These are phyloP conservation scores for Drosophila trichaetosa DNA, from an alignment of 2,888 invertebrate species.

Conservation along the genomic window DNA sequence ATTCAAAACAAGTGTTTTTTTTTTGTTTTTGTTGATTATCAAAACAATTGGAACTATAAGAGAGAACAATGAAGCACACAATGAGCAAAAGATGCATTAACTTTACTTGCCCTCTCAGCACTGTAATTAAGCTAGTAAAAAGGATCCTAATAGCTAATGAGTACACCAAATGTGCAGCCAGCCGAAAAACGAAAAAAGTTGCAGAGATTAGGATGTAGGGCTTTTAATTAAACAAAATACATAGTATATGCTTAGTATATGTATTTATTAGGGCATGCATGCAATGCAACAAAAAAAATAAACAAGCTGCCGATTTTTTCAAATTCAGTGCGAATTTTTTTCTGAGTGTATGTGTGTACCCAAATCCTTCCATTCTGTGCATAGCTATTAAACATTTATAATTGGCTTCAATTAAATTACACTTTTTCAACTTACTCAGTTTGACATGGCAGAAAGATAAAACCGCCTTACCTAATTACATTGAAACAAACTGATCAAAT, in stretches of 20 bases:
- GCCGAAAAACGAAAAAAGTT: not conserved
- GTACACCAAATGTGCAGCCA: not conserved
- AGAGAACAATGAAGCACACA: constrained; percentile 35
- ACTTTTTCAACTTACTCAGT: too few species aligned
- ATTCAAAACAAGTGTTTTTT: constrained; percentile 3
- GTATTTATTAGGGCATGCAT: not conserved
- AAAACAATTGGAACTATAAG: constrained; percentile 31
- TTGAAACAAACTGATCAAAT: not conserved
- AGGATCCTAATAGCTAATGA: not conserved
- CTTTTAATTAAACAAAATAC: constrained; percentile 1
- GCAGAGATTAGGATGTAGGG: not conserved
- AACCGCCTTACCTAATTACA: not conserved
- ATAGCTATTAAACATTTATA: not conserved
- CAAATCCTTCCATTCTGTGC: not conserved
- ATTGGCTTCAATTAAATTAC: too few species aligned
- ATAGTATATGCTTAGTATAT: not conserved
- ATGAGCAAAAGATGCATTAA: constrained; percentile 1
- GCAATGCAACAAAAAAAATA: not conserved
- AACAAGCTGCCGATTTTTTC: too few species aligned
- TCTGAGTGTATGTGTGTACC: not conserved
- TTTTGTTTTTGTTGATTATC: constrained; percentile 31
- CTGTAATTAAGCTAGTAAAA: constrained; percentile 5
- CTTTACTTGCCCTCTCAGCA: not conserved
- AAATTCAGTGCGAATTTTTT: not conserved
- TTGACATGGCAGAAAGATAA: too few species aligned